phyloP scores from a whole-genome alignment of 2,113 vertebrate species.

The Ciconia boyciana region DNA sequence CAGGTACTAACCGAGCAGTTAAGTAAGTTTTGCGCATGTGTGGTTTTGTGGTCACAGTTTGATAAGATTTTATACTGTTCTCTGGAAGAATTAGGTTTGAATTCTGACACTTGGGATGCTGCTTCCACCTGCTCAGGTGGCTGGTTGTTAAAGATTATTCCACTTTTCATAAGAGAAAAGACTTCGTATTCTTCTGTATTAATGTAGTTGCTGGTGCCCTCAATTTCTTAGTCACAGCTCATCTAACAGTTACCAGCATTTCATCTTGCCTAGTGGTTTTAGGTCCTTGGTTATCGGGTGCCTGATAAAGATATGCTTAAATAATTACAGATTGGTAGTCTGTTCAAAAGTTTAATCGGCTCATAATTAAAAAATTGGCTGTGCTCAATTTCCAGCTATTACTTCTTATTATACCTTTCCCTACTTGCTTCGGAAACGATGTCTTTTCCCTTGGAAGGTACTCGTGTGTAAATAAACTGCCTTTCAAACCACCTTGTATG shows the following conservation, averaged over 20 bases:
- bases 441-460: neutral
- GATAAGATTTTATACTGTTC: neutral
- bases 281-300: neutral
- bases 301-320: neutral
- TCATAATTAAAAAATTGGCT: neutral
- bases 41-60: neutral
- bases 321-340: neutral
- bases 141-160: neutral
- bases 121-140: neutral
- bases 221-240: neutral
- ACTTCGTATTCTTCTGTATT: neutral
- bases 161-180: neutral
- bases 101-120: neutral
- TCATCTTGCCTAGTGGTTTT: neutral
- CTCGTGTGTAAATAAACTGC: neutral
- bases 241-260: neutral
- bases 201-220: neutral
- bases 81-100: neutral
- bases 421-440: neutral
- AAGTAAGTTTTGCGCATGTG: neutral
- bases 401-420: neutral
- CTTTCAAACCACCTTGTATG: accelerated
- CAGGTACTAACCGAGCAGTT: neutral
- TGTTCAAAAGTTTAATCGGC: neutral
- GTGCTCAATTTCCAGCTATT: neutral